Conservation (phyloP, 1,140 invertebrate genomes). For the Plectrocnemia conspersa region DNA sequence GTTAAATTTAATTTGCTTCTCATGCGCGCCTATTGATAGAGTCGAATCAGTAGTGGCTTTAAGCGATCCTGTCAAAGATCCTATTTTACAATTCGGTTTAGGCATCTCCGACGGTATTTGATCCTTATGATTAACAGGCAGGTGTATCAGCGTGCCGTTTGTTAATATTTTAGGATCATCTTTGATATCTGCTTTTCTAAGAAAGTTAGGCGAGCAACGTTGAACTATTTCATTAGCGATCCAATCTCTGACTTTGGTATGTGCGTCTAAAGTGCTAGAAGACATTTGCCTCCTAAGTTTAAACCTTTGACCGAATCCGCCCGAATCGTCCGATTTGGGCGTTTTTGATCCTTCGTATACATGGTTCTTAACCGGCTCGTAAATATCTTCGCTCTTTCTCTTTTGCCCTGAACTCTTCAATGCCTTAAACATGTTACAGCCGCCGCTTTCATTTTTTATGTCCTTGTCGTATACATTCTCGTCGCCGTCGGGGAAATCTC, state of each 20-base stretch:
- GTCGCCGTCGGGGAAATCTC: constrained; percentile 37
- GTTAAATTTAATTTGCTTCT: constrained; percentile 18
- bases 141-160: constrained; percentile 3
- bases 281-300: constrained; percentile 67
- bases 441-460: constrained; percentile 45
- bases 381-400: constrained; percentile 52
- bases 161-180: constrained; percentile 26
- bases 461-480: constrained; percentile 47
- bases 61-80: constrained; percentile 30
- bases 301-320: constrained; percentile 54
- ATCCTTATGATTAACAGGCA: constrained; percentile 11
- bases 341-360: constrained; percentile 51
- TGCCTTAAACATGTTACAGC: constrained; percentile 55
- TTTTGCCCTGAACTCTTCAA: constrained; percentile 50
- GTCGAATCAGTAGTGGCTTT: constrained; percentile 30
- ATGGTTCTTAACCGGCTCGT: constrained; percentile 52
- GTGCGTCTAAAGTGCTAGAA: constrained; percentile 74
- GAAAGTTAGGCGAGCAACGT: constrained; percentile 62
- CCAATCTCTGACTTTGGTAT: constrained; percentile 80
- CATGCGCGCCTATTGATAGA: constrained; percentile 25
- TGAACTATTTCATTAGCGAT: constrained; percentile 71
- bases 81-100: constrained; percentile 33
- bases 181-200: constrained; percentile 51
- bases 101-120: constrained; percentile 13
- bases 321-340: constrained; percentile 56